Conservation (phyloP, 2,113 vertebrate genomes). For the Merops nubicus region DNA sequence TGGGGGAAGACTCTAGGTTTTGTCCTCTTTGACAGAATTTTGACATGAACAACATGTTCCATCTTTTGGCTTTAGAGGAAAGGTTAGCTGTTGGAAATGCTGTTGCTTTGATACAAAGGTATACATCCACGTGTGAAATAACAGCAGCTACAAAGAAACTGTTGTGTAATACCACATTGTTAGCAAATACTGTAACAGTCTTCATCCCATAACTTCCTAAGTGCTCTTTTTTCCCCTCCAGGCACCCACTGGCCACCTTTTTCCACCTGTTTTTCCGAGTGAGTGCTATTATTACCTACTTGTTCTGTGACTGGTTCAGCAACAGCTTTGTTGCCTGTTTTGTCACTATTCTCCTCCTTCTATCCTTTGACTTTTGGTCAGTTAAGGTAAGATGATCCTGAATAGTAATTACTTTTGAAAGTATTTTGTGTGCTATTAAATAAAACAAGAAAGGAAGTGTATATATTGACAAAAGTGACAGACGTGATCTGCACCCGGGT, state of each 20-base stretch:
- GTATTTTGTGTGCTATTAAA: not conserved
- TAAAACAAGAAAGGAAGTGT: not conserved
- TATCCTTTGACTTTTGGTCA: conserved; percentile 94
- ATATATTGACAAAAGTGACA: not conserved
- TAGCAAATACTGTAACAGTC: not conserved
- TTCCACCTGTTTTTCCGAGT: conserved; percentile 92
- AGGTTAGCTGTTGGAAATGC: not conserved
- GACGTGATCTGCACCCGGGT: not conserved
- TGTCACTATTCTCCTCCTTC: conserved; percentile 87
- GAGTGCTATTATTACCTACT: conserved; percentile 83
- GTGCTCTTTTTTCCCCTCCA: conserved; percentile 49
- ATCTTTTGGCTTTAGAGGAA: not conserved
- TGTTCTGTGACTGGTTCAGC: conserved; percentile 88
- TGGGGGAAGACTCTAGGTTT: not conserved
- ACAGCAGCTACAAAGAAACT: not conserved
- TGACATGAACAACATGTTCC: not conserved
- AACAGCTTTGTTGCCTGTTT: conserved; percentile 88
- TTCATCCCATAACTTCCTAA: not conserved
- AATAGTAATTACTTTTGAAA: not conserved
- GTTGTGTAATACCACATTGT: not conserved
- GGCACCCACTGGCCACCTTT: conserved; percentile 89
- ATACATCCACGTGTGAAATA: not conserved
- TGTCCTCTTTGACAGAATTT: not conserved
- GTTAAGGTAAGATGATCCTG: conserved; percentile 84
- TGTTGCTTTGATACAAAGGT: not conserved